Evolutionary conservation across 2,888 invertebrate species (phyloP).

Genomic region (Adineta ricciae): DNA sequence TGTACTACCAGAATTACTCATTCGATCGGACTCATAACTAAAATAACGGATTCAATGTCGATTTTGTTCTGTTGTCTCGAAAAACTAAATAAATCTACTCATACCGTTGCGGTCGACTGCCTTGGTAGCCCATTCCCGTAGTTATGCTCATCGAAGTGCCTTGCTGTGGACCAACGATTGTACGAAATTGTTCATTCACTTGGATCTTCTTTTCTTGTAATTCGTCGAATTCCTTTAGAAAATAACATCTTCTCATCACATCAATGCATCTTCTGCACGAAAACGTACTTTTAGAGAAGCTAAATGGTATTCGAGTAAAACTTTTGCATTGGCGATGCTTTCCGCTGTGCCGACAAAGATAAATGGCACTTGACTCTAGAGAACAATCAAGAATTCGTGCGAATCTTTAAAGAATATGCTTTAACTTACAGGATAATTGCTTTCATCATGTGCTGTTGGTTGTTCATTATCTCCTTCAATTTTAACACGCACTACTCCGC

Average conservation of each 20-base stretch:
- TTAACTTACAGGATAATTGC: not conserved
- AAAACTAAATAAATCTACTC: no score
- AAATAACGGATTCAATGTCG: not conserved
- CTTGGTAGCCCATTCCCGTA: not conserved
- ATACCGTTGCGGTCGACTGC: not conserved
- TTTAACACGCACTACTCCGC: constrained; percentile 83
- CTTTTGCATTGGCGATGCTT: constrained; percentile 73
- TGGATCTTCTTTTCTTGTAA: constrained; percentile 26
- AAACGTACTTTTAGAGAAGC: constrained; percentile 50
- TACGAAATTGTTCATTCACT: constrained; percentile 31
- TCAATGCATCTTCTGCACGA: no score
- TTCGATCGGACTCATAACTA: constrained; percentile 3
- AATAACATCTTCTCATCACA: not conserved
- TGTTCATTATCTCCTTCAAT: constrained; percentile 91
- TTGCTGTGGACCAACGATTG: constrained; percentile 3
- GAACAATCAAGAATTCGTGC: no score
- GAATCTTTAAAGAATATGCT: no score
- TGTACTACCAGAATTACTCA: not conserved
- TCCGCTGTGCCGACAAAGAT: constrained; percentile 95
- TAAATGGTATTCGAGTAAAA: constrained; percentile 88
- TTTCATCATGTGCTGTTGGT: constrained; percentile 10
- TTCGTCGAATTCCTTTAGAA: constrained; percentile 25
- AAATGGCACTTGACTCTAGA: constrained; percentile 79
- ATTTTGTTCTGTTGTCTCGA: no score
- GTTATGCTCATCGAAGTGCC: not conserved